Conservation (phyloP, 1,140 invertebrate genomes). For the Drosophila serrata region DNA sequence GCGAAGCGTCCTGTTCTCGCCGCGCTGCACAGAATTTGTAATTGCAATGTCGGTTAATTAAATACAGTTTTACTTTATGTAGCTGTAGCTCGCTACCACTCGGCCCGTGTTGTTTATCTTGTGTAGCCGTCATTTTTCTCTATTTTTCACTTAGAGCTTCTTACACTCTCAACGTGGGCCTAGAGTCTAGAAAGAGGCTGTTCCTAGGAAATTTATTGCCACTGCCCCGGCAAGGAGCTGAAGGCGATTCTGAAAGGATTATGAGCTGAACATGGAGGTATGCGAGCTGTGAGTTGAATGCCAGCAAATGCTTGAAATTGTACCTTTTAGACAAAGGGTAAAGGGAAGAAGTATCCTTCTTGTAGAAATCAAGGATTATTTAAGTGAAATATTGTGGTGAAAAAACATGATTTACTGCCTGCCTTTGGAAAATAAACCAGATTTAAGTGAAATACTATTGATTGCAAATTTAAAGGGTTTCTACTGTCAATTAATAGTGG, state of each 20-base stretch:
- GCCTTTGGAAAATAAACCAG: background rate
- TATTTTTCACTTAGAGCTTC: slow-evolving; percentile 74
- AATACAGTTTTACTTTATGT: slow-evolving; percentile 84
- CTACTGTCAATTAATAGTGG: background rate
- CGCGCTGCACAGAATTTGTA: slow-evolving; percentile 83
- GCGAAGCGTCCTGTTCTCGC: slow-evolving; percentile 30
- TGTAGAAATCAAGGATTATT: background rate
- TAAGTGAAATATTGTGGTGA: background rate
- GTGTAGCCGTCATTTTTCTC: slow-evolving; percentile 64
- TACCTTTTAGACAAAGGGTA: slow-evolving; percentile 1
- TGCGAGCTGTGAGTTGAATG: slow-evolving; percentile 44
- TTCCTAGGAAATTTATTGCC: slow-evolving; percentile 55
- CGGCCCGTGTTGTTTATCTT: slow-evolving; percentile 69
- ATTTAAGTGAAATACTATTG: background rate
- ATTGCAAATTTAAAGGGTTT: too few relatives aligned
- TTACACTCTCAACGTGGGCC: slow-evolving; percentile 50
- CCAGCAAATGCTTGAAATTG: slow-evolving; percentile 27
- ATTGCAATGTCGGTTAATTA: slow-evolving; percentile 85
- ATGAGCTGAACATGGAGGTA: slow-evolving; percentile 26
- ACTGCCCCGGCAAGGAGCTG: slow-evolving; percentile 23
- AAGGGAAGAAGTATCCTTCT: too few relatives aligned
- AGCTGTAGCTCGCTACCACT: slow-evolving; percentile 20
- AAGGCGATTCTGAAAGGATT: slow-evolving; percentile 40
- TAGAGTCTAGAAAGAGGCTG: slow-evolving; percentile 41
- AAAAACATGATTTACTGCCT: background rate